Percentiles rank a stretch among this genome's conserved stretches.
phyloP scores from a whole-genome alignment of 2,113 vertebrate species.

The Istiophorus platypterus region DNA sequence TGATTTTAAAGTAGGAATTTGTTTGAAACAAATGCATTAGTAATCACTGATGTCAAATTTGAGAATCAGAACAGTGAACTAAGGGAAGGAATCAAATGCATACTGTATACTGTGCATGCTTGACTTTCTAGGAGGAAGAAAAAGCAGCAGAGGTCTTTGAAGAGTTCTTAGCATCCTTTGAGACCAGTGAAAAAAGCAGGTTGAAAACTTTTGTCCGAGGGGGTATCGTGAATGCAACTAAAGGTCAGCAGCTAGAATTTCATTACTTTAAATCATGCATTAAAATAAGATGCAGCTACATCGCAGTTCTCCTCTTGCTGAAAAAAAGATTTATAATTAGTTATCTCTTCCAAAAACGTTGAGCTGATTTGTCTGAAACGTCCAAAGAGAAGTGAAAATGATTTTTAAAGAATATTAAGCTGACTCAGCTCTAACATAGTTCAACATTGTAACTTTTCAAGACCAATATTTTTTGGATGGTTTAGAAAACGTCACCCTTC shows the following conservation, averaged over 20 bases:
- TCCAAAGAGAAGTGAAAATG: neutral
- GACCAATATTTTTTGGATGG: neutral
- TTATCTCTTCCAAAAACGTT: conserved; percentile 3
- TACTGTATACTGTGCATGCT: neutral
- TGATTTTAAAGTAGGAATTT: neutral
- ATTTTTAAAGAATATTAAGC: neutral
- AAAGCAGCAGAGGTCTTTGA: conserved; percentile 89
- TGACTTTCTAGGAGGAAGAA: conserved; percentile 82
- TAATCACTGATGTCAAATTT: neutral
- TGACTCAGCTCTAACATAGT: conserved; percentile 4
- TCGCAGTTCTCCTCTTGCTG: neutral
- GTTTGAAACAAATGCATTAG: neutral
- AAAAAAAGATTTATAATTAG: conserved; percentile 2
- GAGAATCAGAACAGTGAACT: neutral
- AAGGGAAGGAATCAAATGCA: neutral
- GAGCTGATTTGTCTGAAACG: neutral
- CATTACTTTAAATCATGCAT: neutral
- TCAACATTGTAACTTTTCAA: conserved; percentile 5
- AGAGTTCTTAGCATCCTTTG: conserved; percentile 87
- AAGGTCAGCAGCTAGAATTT: conserved; percentile 74
- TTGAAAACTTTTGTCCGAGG: conserved; percentile 88
- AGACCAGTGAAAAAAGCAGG: conserved; percentile 79
- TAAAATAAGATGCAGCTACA: neutral
- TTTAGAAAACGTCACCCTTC: conserved; percentile 3
- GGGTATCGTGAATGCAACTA: conserved; percentile 86